Conservation (phyloP, 1,140 invertebrate genomes). For the Rhagoletis zephyria region DNA sequence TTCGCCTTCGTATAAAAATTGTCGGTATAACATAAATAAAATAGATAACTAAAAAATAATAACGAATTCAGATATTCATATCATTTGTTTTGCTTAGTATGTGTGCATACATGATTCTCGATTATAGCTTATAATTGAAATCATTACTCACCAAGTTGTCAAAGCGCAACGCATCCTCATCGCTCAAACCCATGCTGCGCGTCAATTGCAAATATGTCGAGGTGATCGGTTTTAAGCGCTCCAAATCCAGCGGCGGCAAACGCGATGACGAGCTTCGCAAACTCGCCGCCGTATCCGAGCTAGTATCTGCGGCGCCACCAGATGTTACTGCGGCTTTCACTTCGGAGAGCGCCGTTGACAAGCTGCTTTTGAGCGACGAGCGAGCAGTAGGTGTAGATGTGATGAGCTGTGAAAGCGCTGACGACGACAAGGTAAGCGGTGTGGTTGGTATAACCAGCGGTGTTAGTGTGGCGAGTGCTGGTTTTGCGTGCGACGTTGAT, state of each 20-base stretch:
- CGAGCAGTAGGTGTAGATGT: slow-evolving; percentile 52
- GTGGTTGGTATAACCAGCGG: slow-evolving; percentile 28
- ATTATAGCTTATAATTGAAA: slow-evolving; percentile 70
- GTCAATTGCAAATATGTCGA: slow-evolving; percentile 89
- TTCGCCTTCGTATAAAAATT: neutral
- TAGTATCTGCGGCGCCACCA: neutral
- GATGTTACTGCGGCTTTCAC: slow-evolving; percentile 3
- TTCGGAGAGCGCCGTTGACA: slow-evolving; percentile 22
- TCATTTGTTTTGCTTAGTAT: too few relatives aligned
- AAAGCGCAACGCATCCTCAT: slow-evolving; percentile 77
- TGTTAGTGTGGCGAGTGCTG: neutral
- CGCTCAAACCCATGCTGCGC: slow-evolving; percentile 78
- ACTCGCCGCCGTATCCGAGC: slow-evolving; percentile 59
- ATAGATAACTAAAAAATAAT: neutral
- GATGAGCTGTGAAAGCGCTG: slow-evolving; percentile 59
- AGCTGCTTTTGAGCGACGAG: neutral
- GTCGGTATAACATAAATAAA: neutral
- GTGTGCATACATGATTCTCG: neutral
- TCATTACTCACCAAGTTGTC: slow-evolving; percentile 75
- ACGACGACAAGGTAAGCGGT: slow-evolving; percentile 54
- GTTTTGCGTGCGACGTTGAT: slow-evolving; percentile 5
- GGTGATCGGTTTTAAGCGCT: slow-evolving; percentile 86
- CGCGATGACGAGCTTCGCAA: slow-evolving; percentile 56
- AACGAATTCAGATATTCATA: too few relatives aligned
- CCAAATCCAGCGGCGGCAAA: slow-evolving; percentile 68